These are phyloP conservation scores for Dendroctonus valens DNA, from an alignment of 1,140 invertebrate species.

Conservation along the genomic window DNA sequence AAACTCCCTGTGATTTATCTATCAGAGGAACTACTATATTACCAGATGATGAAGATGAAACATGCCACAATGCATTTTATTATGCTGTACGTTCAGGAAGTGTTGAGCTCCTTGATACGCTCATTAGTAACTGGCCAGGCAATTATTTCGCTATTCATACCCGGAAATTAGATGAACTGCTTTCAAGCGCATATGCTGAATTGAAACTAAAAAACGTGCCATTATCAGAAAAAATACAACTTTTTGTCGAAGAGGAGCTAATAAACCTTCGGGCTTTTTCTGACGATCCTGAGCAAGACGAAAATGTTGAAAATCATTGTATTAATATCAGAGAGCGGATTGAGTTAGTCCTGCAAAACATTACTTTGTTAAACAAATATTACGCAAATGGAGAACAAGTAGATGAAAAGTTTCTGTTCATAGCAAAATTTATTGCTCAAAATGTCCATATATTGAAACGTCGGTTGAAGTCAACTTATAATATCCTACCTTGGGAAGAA, in stretches of 20 bases:
- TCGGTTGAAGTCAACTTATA: slow-evolving; percentile 29
- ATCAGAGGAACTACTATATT: neutral
- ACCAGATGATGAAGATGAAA: slow-evolving; percentile 2
- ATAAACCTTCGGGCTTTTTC: slow-evolving; percentile 1
- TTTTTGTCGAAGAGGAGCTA: slow-evolving; percentile 7
- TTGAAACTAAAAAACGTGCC: slow-evolving; percentile 11
- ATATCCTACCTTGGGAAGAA: slow-evolving; percentile 37
- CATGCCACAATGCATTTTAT: slow-evolving; percentile 9
- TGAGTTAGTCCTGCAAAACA: slow-evolving; percentile 3
- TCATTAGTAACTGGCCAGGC: neutral
- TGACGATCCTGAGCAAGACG: neutral
- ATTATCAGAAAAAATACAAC: slow-evolving; percentile 1
- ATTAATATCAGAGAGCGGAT: neutral
- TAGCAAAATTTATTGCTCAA: slow-evolving; percentile 18
- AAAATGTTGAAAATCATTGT: neutral
- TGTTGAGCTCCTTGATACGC: slow-evolving; percentile 1
- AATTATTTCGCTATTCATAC: neutral
- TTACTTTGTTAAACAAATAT: neutral
- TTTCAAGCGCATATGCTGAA: neutral
- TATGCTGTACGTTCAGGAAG: slow-evolving; percentile 7
- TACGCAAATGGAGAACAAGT: neutral
- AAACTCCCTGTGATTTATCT: neutral
- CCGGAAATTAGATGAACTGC: slow-evolving; percentile 4
- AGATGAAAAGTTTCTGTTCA: slow-evolving; percentile 7
- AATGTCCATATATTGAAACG: slow-evolving; percentile 35